phyloP scores from a whole-genome alignment of 1,140 invertebrate species.

The Macrotrachela quadricornifera region DNA sequence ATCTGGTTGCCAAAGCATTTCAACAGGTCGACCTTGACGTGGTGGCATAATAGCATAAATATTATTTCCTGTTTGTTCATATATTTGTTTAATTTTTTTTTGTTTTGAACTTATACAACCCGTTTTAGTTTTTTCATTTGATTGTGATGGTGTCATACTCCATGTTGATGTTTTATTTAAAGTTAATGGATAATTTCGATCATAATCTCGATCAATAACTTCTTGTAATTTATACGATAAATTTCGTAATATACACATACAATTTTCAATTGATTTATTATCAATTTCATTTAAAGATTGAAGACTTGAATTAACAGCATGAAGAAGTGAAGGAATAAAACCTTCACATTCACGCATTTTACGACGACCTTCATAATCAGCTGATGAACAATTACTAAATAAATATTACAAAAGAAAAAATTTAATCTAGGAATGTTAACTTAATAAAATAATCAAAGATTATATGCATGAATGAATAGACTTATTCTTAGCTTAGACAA shows the following conservation, averaged over 20 bases:
- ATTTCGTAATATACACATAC: constrained; percentile 84
- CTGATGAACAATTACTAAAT: constrained; percentile 45
- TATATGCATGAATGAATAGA: too few species aligned
- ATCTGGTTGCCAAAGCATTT: constrained; percentile 84
- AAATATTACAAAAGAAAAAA: too few species aligned
- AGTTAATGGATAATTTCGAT: not conserved
- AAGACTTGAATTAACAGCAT: constrained; percentile 64
- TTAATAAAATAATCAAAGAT: too few species aligned
- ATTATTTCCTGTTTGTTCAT: constrained; percentile 13
- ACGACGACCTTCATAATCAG: constrained; percentile 58
- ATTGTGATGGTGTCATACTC: not conserved
- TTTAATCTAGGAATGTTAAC: too few species aligned
- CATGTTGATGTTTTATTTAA: not conserved
- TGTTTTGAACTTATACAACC: constrained; percentile 26
- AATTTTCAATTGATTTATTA: constrained; percentile 94
- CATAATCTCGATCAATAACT: constrained; percentile 15
- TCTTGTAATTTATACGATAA: constrained; percentile 55
- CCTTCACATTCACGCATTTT: constrained; percentile 71
- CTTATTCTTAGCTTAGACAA: too few species aligned
- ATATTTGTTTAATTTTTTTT: constrained; percentile 20
- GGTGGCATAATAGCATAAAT: constrained; percentile 40
- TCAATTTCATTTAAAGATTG: constrained; percentile 37
- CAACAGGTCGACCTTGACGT: constrained; percentile 48
- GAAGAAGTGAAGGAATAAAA: constrained; percentile 68
- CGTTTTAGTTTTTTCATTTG: constrained; percentile 9